Conservation (phyloP, 2,888 invertebrate genomes). For the Tortrix viridana region DNA sequence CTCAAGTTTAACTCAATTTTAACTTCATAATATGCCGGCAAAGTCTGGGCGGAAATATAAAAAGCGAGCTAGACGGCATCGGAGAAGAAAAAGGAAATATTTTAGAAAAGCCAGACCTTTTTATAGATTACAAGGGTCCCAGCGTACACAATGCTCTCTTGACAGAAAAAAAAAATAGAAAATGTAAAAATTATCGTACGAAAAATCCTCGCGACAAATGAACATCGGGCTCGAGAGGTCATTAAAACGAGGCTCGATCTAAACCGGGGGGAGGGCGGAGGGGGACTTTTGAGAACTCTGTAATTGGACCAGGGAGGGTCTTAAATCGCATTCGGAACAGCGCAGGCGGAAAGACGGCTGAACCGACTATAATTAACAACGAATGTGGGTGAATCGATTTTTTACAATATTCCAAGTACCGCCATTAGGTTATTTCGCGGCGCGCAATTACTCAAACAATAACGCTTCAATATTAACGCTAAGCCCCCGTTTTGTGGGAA, state of each 20-base stretch:
- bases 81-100: conserved; percentile 4
- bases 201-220: conserved; percentile 82
- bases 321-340: conserved; percentile 81
- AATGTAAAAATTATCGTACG: conserved; percentile 77
- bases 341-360: conserved; percentile 82
- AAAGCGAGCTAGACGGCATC: background rate
- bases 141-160: conserved; percentile 56
- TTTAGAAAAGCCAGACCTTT: conserved; percentile 44
- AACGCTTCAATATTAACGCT: conserved; percentile 74
- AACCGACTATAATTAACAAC: conserved; percentile 83
- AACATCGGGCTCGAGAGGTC: conserved; percentile 83
- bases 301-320: conserved; percentile 83
- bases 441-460: conserved; percentile 77
- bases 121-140: conserved; percentile 46
- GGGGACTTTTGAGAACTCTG: conserved; percentile 78
- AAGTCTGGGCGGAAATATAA: background rate
- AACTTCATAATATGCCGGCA: background rate
- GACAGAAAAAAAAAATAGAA: conserved; percentile 56
- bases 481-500: conserved; percentile 76
- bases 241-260: conserved; percentile 82
- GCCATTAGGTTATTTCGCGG: conserved; percentile 70
- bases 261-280: conserved; percentile 72
- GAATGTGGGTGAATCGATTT: conserved; percentile 84
- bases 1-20: conserved; percentile 1
- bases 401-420: conserved; percentile 61